Percentiles rank a stretch among this genome's conserved stretches.
These are phyloP conservation scores for Pantherophis alleghaniensis DNA, from an alignment of 2,797 vertebrate species.

Conservation along the genomic window DNA sequence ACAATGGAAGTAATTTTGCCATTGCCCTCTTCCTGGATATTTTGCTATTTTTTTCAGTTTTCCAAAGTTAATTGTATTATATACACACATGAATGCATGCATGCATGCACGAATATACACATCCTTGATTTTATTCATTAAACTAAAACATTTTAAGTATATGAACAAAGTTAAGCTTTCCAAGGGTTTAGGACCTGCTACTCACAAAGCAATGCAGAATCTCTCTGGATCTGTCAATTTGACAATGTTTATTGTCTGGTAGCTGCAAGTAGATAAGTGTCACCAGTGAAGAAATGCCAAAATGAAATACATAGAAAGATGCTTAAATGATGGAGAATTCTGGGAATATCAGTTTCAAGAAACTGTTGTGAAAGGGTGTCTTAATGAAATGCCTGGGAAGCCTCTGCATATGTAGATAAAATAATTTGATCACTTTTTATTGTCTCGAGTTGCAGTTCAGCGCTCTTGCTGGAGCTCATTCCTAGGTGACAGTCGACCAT, in stretches of 20 bases:
- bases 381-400: background rate
- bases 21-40: background rate
- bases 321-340: background rate
- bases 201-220: conserved; percentile 2
- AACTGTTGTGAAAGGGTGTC: background rate
- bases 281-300: background rate
- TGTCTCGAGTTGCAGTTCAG: background rate
- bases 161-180: background rate
- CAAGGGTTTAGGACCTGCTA: background rate
- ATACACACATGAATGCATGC: background rate
- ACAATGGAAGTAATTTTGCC: background rate
- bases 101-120: background rate
- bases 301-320: background rate
- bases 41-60: background rate
- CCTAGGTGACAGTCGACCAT: too few relatives aligned
- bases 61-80: background rate
- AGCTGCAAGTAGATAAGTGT: background rate
- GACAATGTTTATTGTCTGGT: background rate
- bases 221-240: background rate
- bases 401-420: background rate
- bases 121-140: background rate
- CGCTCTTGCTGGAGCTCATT: background rate
- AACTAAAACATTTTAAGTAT: background rate
- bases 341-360: background rate
- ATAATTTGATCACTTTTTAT: background rate